Evolutionary conservation across 2,797 vertebrate species (phyloP).

Genomic region (Microctenopoma stevenorrisi): DNA sequence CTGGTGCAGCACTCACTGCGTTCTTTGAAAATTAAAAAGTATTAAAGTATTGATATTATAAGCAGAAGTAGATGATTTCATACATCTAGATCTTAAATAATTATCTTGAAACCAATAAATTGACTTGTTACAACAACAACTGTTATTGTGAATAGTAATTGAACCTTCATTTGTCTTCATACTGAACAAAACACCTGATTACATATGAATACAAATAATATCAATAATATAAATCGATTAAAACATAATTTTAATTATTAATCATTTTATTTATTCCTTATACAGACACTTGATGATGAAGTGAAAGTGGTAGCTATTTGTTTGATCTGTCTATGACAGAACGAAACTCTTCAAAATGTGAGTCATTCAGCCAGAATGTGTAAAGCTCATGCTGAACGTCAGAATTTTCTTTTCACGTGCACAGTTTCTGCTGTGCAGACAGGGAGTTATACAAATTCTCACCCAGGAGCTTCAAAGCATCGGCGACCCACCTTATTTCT

Average conservation of each 20-base stretch:
- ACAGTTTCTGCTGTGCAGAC: no score
- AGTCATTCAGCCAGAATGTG: conserved; percentile 13
- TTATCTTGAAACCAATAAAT: not conserved
- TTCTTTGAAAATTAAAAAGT: not conserved
- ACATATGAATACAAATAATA: not conserved
- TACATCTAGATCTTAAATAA: no score
- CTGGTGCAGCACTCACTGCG: not conserved
- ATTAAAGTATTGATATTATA: not conserved
- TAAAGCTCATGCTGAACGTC: not conserved
- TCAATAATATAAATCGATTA: no score
- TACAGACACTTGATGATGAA: no score
- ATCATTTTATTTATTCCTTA: no score
- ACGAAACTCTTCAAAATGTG: not conserved
- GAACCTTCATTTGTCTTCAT: not conserved
- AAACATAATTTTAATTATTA: no score
- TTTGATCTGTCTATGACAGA: not conserved
- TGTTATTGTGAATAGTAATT: not conserved
- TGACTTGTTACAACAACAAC: not conserved
- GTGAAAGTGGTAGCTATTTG: not conserved
- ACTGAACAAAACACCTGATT: not conserved
- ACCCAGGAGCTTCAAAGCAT: not conserved
- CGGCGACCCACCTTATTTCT: not conserved
- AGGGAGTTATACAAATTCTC: not conserved
- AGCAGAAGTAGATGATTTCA: no score
- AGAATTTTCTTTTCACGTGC: not conserved